phyloP scores from a whole-genome alignment of 1,140 invertebrate genomes.

The Bombus polaris region DNA sequence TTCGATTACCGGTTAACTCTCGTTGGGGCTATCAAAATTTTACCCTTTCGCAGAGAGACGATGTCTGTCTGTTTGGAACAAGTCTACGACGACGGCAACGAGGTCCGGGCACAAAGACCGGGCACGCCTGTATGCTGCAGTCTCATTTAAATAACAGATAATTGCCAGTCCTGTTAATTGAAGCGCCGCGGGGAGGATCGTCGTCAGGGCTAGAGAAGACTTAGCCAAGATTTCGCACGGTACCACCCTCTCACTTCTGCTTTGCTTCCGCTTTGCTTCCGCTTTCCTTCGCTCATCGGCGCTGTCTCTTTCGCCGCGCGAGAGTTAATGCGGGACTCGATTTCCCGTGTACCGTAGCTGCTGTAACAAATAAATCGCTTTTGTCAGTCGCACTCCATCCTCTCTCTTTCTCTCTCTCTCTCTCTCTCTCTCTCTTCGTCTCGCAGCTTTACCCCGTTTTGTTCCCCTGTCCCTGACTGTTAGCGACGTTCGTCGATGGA shows the following conservation, averaged over 20 bases:
- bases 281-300: neutral
- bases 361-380: slow-evolving; percentile 58
- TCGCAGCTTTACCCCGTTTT: no score
- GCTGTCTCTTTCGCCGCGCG: neutral
- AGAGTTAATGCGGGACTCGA: slow-evolving; percentile 43
- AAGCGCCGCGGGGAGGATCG: slow-evolving; percentile 74
- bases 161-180: slow-evolving; percentile 80
- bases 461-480: neutral
- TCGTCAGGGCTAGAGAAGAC: slow-evolving; percentile 68
- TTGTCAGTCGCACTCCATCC: slow-evolving; percentile 32
- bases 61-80: slow-evolving; percentile 43
- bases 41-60: slow-evolving; percentile 30
- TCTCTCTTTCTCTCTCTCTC: neutral
- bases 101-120: slow-evolving; percentile 70
- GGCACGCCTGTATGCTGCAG: slow-evolving; percentile 56
- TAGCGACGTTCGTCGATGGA: slow-evolving; percentile 27
- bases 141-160: slow-evolving; percentile 81
- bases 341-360: slow-evolving; percentile 18
- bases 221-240: slow-evolving; percentile 74
- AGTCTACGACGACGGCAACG: slow-evolving; percentile 62
- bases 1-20: neutral
- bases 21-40: slow-evolving; percentile 63
- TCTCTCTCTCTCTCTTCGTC: neutral
- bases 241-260: slow-evolving; percentile 50
- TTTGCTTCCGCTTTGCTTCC: neutral